Base-by-base conservation (phyloP, 2,888 invertebrate species). In the Xylocampa areola region DNA sequence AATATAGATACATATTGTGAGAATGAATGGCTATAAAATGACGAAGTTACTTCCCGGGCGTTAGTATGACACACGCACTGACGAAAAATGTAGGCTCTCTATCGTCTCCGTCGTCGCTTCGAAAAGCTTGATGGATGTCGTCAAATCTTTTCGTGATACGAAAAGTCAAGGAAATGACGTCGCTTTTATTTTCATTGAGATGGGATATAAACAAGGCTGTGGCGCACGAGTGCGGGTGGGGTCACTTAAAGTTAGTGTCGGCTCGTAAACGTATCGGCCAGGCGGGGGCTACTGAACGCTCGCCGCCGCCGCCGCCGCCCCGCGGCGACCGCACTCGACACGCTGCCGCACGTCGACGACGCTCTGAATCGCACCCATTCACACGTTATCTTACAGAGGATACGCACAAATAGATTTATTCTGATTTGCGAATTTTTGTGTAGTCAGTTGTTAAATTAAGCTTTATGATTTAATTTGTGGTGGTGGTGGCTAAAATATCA, bases 271-370 rank as follows among this genome's bases (percentile, higher is more conserved):
- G 92, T 92, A 92, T 89, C 90, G 89, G 87, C 79, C 81, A 81
- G 79, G 83, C 85, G 80, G 82, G 81, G 84, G 86, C 86, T 85
- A 83, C 86, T 80, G 83, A 73, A 71, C 77, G 81, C 81, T 74
- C 80, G 79, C 78, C 75, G 75, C 67, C 67, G 73, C 68, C 61
- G 62, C 59, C 64, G 66, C 84, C 86, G 88, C 91, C 92, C 92
- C 92, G 91, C 91, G 91, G 93, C 92, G 92, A 92, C 92, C 93
- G 91, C 92, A 91, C 91, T 91, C 92, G 90, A 90, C 93, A 90
- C 91, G 92, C 89, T 80, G 87, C 86, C 86, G 92, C 92, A 91
- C 92, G 92, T 90, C 91, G 91, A 86, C 91, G 90, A 84, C 89
- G 88, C 91, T 88, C 86, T 85, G 88, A 90, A 91, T 91, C 91